A percentile compares a stretch with the other conserved stretches of the same genome.
These are phyloP conservation scores for Chaetogeoica ovagalla DNA, from an alignment of 2,888 invertebrate genomes.

Conservation along the genomic window DNA sequence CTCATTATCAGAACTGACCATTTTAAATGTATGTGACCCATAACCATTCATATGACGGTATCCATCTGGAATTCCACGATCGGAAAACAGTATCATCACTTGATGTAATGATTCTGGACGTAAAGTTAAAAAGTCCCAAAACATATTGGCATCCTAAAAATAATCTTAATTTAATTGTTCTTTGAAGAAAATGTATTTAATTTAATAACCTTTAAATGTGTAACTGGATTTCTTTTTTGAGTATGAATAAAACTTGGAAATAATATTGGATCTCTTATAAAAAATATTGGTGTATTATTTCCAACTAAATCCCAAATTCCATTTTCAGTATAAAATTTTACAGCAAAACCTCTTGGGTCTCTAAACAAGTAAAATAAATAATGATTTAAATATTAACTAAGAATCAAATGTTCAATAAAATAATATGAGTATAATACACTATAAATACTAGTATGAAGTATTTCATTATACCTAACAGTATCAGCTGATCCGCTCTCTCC, in stretches of 20 bases:
- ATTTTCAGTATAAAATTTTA: conserved; percentile 92
- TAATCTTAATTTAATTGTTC: conserved; percentile 16
- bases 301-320: conserved; percentile 94
- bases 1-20: conserved; percentile 74
- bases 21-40: conserved; percentile 90
- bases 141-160: conserved; percentile 81
- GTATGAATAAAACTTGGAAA: conserved; percentile 97
- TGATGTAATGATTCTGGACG: conserved; percentile 89
- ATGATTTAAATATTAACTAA: not conserved
- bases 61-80: conserved; percentile 92
- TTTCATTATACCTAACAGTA: conserved; percentile 55
- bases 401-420: not conserved
- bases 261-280: conserved; percentile 84
- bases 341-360: conserved; percentile 89
- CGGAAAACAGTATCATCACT: conserved; percentile 80
- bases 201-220: conserved; percentile 72
- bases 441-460: not conserved
- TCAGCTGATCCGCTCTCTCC: conserved; percentile 75
- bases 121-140: conserved; percentile 92
- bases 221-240: conserved; percentile 92
- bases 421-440: not conserved
- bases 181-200: conserved; percentile 18
- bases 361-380: conserved; percentile 60
- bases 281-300: conserved; percentile 91
- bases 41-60: conserved; percentile 93